Evolutionary conservation across 2,888 invertebrate genomes (phyloP), one percentile per base, ranked within the genome.

Genomic region (Tachina grossa): DNA sequence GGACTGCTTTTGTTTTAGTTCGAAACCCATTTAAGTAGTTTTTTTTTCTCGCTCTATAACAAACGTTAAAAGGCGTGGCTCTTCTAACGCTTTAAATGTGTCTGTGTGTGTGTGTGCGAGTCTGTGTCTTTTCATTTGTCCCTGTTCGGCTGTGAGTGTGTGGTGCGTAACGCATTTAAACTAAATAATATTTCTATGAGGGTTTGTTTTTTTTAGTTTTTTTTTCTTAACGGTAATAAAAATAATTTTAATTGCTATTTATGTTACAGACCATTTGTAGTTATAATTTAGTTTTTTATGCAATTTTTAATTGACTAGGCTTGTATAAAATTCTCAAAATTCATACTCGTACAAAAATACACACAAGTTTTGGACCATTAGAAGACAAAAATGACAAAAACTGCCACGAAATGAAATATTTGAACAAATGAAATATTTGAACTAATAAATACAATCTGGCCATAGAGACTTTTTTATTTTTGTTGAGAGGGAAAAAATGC

Each of bases 181-280:
- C 63, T 80, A 83, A 85, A 80, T 47, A 65, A 47, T 72, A 80
- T 74, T 82, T 85, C 71, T 72, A 59, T 84, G 49, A 45, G 31
- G 19, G 45, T 49, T 51, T 68, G 55, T 16, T 80, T 59, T 19
- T 19, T 47, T 65, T 55, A 6, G 16, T 19, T n/a, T n/a, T 75
- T 74, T 66, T 79, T 72, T 51, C 77, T 85, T 79, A 53, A 66
- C 61, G 68, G 72, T 76, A 85, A 85, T 83, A 83, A 85, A 85
- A 85, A 85, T 76, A 83, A 85, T 80, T 85, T 85, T 85, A 85
- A 85, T 85, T 85, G 85, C 85, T 85, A 85, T 85, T 85, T 85
- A 85, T 83, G 85, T 85, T 85, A 85, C 76, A 80, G 85, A 68
- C 85, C 83, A 85, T 85, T 85, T 83, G 79, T 83, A 83, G 76